Percentiles rank a stretch among this genome's conserved stretches.
Evolutionary conservation across 2,888 invertebrate genomes (phyloP).

Genomic region (Venusia cambrica): DNA sequence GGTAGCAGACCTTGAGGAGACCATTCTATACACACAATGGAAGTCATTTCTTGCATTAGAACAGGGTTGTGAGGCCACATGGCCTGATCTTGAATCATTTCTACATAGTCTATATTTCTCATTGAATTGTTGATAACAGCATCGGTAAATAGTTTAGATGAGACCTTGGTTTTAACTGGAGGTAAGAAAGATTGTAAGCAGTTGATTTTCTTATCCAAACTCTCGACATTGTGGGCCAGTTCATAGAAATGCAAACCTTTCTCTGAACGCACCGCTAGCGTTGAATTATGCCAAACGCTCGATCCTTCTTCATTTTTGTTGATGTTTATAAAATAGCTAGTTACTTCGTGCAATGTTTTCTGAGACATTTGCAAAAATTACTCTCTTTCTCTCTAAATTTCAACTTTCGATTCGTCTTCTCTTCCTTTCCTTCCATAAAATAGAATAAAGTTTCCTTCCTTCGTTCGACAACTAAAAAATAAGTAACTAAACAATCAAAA

Average conservation of each 20-base stretch:
- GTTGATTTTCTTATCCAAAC: conserved; percentile 56
- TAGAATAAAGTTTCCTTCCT: too few species aligned
- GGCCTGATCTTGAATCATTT: conserved; percentile 56
- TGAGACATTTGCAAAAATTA: conserved; percentile 27
- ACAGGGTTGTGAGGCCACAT: conserved; percentile 60
- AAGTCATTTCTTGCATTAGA: conserved; percentile 51
- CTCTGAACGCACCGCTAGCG: conserved; percentile 46
- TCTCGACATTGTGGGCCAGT: conserved; percentile 47
- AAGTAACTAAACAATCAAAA: too few species aligned
- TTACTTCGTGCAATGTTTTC: conserved; percentile 50
- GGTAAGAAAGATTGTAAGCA: conserved; percentile 43
- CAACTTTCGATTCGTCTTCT: too few species aligned
- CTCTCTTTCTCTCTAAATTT: too few species aligned
- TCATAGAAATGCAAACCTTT: conserved; percentile 55
- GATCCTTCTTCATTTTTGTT: conserved; percentile 47
- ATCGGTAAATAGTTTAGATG: conserved; percentile 41
- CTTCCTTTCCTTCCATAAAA: too few species aligned
- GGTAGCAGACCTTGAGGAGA: conserved; percentile 48
- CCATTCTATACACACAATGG: conserved; percentile 47
- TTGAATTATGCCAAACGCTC: conserved; percentile 49
- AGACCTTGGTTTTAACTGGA: conserved; percentile 48
- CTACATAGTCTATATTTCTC: conserved; percentile 50
- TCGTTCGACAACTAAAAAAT: too few species aligned
- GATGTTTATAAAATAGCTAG: conserved; percentile 41
- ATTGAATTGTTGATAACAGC: conserved; percentile 40